These are phyloP conservation scores for Dromius quadrimaculatus DNA, from an alignment of 2,888 invertebrate genomes.

Conservation along the genomic window DNA sequence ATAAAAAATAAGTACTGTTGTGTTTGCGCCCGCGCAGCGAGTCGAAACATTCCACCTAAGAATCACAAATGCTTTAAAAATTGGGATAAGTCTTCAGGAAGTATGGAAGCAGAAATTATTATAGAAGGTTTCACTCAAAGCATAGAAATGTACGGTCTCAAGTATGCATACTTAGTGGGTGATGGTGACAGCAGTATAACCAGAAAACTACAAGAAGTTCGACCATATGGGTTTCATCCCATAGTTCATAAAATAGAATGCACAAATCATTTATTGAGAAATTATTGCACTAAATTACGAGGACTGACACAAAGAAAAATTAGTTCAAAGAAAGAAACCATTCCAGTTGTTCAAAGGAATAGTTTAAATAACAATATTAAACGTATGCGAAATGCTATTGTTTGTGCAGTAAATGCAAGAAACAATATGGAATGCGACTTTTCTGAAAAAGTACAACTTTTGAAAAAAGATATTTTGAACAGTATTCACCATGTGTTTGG, in stretches of 20 bases:
- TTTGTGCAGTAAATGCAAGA: too few species aligned
- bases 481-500: too few species aligned
- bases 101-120: conserved; percentile 44
- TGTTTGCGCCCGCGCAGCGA: conserved; percentile 21
- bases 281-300: background rate
- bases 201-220: background rate
- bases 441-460: too few species aligned
- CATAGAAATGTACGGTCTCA: conserved; percentile 18
- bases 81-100: conserved; percentile 22
- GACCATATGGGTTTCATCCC: background rate
- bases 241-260: conserved; percentile 3
- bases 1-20: conserved; percentile 45
- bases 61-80: too few species aligned
- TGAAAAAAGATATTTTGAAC: too few species aligned
- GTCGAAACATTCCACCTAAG: background rate
- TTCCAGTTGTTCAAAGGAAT: too few species aligned
- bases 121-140: conserved; percentile 38
- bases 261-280: conserved; percentile 6
- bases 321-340: too few species aligned
- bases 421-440: too few species aligned
- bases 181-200: conserved; percentile 44
- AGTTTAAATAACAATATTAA: background rate
- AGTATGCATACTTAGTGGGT: conserved; percentile 31
- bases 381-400: background rate
- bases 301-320: background rate